Base-by-base conservation (phyloP, 2,797 vertebrate species). In the Sandelia bainsii region DNA sequence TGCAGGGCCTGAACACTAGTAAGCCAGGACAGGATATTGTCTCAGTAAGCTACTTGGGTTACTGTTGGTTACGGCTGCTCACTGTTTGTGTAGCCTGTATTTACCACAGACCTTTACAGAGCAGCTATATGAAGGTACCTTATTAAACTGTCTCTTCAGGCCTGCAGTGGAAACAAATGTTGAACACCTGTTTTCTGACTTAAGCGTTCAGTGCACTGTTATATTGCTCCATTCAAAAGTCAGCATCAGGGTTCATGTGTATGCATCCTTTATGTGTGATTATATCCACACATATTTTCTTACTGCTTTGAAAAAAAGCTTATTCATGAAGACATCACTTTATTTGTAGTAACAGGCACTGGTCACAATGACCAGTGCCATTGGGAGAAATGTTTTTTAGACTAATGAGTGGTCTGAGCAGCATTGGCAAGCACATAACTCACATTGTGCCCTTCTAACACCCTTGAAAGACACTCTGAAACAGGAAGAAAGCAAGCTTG, bases 21-120 rank as follows among this genome's bases (percentile, higher is more conserved):
- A 82, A 88, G 91, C 87, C 86, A 82, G 72, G 59, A 76, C 91
- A 92, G 90, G 89, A 91, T 91, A 91, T 92, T 91, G 91, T 90
- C 86, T 91, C 88, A 72, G 86, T 88, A 81, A 93, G 88, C 82
- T 84, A 84, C 81, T 85, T 83, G 82, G 75, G 75, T 85, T 86
- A 84, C 78, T 73, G 82, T 71, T 79, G 85, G 89, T 88, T 79
- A 86, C 70, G 39, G 73, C 44, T 75, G 32, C 69, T 48, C 34
- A 29, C 58, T 80, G 82, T 85, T 85, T 85, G 72, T 77, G 66
- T 45, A 80, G 80, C 83, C 81, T 71, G 66, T 52, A 66, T 68
- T 77, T 39, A 54, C 46, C n/a, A 57, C 40, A 72, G 71, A 51
- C 56, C 64, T 69, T 29, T 27, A 53, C n/a, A 59, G 40, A 52